These are phyloP conservation scores for Drosophila melanosoma DNA, from an alignment of 2,888 invertebrate genomes.

Conservation along the genomic window DNA sequence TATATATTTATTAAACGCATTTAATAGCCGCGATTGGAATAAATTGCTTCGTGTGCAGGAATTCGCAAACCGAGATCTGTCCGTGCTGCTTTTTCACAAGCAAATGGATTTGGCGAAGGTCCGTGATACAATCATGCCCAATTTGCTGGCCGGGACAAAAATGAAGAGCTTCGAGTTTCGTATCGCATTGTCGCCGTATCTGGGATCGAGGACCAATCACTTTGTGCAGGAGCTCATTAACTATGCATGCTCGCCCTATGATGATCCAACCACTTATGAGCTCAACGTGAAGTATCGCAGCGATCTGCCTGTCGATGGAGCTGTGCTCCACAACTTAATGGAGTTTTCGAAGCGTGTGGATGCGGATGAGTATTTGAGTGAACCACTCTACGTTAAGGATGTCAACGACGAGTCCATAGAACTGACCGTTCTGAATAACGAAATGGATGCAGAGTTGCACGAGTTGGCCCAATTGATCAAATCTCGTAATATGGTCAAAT, in stretches of 20 bases:
- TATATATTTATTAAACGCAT: not conserved
- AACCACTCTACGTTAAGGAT: not conserved
- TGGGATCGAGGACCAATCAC: slow-evolving; percentile 90
- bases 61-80: slow-evolving; percentile 94
- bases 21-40: slow-evolving; percentile 89
- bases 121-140: slow-evolving; percentile 88
- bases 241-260: slow-evolving; percentile 95
- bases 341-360: slow-evolving; percentile 53
- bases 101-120: slow-evolving; percentile 88
- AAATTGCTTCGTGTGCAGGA: slow-evolving; percentile 92
- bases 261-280: slow-evolving; percentile 91
- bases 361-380: slow-evolving; percentile 35
- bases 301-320: slow-evolving; percentile 25
- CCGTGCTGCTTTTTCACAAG: slow-evolving; percentile 87
- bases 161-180: slow-evolving; percentile 87
- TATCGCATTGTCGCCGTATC: slow-evolving; percentile 88
- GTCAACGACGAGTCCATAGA: not conserved
- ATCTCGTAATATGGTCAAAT: not conserved
- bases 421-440: not conserved
- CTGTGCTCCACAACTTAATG: slow-evolving; percentile 42
- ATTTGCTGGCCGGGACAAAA: slow-evolving; percentile 88
- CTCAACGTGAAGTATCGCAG: slow-evolving; percentile 88
- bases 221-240: slow-evolving; percentile 95
- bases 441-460: not conserved
- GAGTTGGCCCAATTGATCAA: not conserved